Base-by-base conservation (phyloP, 2,113 vertebrate species). In the Thunnus maccoyii region DNA sequence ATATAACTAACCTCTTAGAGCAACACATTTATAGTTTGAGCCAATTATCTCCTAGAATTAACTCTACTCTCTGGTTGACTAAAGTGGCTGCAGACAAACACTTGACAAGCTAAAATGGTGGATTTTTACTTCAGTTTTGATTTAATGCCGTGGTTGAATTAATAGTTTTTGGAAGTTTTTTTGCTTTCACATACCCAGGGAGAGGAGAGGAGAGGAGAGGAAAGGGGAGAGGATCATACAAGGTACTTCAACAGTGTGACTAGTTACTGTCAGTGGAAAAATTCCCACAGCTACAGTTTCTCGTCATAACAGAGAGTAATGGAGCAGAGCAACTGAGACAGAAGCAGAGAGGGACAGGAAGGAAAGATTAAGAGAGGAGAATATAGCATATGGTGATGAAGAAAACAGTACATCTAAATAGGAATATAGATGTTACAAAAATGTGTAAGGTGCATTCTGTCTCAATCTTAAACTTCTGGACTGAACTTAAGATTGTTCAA, bases 241-340 rank as follows among this genome's bases (percentile, higher is more conserved):
- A 74, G 66, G 88, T 25, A 78, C 85, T 81, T 79, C 30, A 80
- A 51, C 56, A 32, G 67, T 68, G 86, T 80, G 77, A 77, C 22
- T 17, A 72, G 41, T 54, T 76, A 51, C 55, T 54, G 44, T 75
- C 51, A 32, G 32, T 48, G 22, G 66, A 65, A 82, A 78, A 69
- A 68, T 82, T 69, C 64, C 50, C 18, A 30, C 66, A 63, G 41
- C 52, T 58, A 65, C 50, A 77, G 57, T 47, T 86, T 82, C 32
- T n/a, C 54, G 27, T 84, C 55, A 44, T 27, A 70, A 61, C 36
- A 68, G 64, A 72, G 58, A 83, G 32, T 64, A 80, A 75, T 67
- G 57, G 70, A 76, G 54, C 71, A 61, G 44, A 80, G 56, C 68
- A 22, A 76, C 46, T 32, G 32, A 5, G 41, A 75, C 44, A 61